Base-by-base conservation (phyloP, 1,140 invertebrate genomes). In the Calliphora vicina region DNA sequence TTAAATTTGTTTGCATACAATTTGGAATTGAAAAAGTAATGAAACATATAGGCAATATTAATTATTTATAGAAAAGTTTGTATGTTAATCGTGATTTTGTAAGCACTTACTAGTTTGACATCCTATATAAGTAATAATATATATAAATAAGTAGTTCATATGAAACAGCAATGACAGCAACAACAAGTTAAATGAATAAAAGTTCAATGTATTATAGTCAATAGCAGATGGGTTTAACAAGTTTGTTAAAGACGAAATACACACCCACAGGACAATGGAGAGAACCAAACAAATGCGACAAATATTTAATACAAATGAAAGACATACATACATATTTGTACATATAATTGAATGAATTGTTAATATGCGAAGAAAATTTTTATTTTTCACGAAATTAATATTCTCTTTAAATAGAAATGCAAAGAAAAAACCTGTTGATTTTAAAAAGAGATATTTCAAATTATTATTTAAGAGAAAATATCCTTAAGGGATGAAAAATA, bases 341-440 rank as follows among this genome's bases (percentile, higher is more conserved):
- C 15, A 2, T n/a, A n/a, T 57, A 2, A 2, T 6, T n/a, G 5
- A 23, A 10, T 67, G 0, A 23, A 23, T 67, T 67, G 61, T 25
- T 67, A 25, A 17, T 25, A 12, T 67, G 10, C 23, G n/a, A 61
- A 61, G 12, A 61, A 61, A 3, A 12, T 50, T 50, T 50, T 29
- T n/a, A 6, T 67, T 23, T 9, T 23, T 1, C 57, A 20, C 10
- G 4, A 67, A 67, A 67, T 6, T 3, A 20, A 23, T 67, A 8
- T 3, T 13, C 45, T 13, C 13, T 17, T 57, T 57, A 57, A 13
- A 2, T 57, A 15, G 8, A 67, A 67, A 23, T 67, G 5, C 1
- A 67, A 57, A 9, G 20, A 67, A 43, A 45, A 42, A 12, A 43
- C 74, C 74, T 78, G 74, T 78, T 78, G 74, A 67, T 23, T 67